These are phyloP conservation scores for Carollia perspicillata DNA, from an alignment of 2,113 vertebrate species.

Conservation along the genomic window DNA sequence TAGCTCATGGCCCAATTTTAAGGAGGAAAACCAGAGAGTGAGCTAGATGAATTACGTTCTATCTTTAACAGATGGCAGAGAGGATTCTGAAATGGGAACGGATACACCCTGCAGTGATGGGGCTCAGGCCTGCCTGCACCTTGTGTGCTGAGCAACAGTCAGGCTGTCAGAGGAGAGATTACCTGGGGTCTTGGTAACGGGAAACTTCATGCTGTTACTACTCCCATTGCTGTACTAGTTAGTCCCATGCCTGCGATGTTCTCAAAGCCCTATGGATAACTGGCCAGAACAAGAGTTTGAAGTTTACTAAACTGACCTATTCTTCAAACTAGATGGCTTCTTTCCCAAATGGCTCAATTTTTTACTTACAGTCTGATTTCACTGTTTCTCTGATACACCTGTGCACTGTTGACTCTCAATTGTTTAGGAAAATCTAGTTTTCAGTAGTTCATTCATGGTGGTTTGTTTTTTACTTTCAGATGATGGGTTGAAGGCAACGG, in stretches of 20 bases:
- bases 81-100: background rate
- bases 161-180: background rate
- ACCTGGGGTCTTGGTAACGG: background rate
- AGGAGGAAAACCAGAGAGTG: background rate
- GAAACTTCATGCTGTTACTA: background rate
- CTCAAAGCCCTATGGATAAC: background rate
- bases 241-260: accelerated
- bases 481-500: background rate
- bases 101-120: background rate
- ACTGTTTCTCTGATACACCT: background rate
- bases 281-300: background rate
- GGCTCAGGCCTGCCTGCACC: background rate
- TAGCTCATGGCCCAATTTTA: background rate
- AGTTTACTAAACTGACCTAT: background rate
- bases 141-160: background rate
- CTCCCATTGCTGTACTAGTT: background rate
- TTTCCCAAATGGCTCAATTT: background rate
- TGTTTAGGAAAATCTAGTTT: background rate
- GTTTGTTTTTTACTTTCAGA: background rate
- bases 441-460: background rate
- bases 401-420: background rate
- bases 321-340: background rate
- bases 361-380: background rate
- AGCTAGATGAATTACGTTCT: background rate
- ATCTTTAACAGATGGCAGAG: background rate